Conservation (phyloP, 2,797 vertebrate species). For the Labeo calbasu region DNA sequence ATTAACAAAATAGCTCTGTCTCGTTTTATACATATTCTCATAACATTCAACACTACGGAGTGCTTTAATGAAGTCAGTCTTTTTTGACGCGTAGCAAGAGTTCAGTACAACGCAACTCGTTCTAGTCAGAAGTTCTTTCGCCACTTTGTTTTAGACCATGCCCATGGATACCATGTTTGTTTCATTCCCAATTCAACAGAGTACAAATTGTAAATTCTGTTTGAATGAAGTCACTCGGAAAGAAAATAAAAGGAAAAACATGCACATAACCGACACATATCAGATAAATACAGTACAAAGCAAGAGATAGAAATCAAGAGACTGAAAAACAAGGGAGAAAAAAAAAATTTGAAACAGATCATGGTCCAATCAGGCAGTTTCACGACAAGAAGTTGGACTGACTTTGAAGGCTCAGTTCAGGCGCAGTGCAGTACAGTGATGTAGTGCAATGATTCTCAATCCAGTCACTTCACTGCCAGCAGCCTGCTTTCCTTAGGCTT, state of each 20-base stretch:
- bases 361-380: constrained; percentile 89
- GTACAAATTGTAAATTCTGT: constrained; percentile 87
- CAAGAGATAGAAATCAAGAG: constrained; percentile 85
- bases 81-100: constrained; percentile 40
- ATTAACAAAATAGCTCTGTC: constrained; percentile 51
- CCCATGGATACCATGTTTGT: constrained; percentile 67
- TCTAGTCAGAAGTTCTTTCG: constrained; percentile 50
- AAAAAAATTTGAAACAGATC: constrained; percentile 75
- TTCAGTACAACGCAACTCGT: constrained; percentile 36
- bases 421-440: constrained; percentile 93
- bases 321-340: constrained; percentile 82
- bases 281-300: constrained; percentile 90
- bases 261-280: constrained; percentile 90
- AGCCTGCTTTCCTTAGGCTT: constrained; percentile 81
- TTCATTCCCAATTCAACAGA: constrained; percentile 72
- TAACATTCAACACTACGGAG: constrained; percentile 48
- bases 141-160: constrained; percentile 57
- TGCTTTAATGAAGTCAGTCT: constrained; percentile 44
- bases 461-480: constrained; percentile 77
- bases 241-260: constrained; percentile 75
- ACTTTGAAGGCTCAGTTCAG: constrained; percentile 94
- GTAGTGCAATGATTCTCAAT: constrained; percentile 80
- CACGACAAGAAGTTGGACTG: constrained; percentile 86
- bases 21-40: constrained; percentile 49
- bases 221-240: constrained; percentile 83